These are phyloP conservation scores for Chrysolina oricalcia DNA, from an alignment of 2,888 invertebrate species.

Conservation along the genomic window DNA sequence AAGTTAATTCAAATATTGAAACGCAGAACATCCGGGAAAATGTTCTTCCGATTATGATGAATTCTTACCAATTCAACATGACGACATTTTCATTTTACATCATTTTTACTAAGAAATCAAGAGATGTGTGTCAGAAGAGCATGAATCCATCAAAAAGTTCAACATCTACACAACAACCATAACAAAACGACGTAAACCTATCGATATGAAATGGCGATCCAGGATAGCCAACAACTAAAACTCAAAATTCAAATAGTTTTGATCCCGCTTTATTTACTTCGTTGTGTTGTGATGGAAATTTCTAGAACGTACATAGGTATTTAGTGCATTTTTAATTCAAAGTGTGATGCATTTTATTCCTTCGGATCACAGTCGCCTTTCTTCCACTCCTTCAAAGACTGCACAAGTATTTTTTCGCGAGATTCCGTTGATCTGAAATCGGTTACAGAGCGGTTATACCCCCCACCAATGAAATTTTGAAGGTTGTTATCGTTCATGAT, in stretches of 20 bases:
- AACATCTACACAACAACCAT: constrained; percentile 39
- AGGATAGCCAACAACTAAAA: constrained; percentile 17
- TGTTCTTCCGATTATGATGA: constrained; percentile 23
- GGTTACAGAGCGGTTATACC: too few relatives aligned
- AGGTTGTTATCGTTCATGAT: too few relatives aligned
- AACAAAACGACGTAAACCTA: constrained; percentile 45
- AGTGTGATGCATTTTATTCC: too few relatives aligned
- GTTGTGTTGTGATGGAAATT: too few relatives aligned
- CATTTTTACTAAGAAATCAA: constrained; percentile 27
- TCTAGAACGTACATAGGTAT: too few relatives aligned
- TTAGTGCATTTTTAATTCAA: too few relatives aligned
- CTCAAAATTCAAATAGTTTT: not conserved
- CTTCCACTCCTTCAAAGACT: too few relatives aligned
- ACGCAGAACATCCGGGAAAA: constrained; percentile 29
- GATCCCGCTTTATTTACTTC: too few relatives aligned
- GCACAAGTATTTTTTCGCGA: too few relatives aligned
- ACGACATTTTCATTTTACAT: constrained; percentile 32
- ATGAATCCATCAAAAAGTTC: constrained; percentile 38
- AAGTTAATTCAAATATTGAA: constrained; percentile 51
- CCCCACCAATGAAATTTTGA: too few relatives aligned
- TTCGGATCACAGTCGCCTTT: too few relatives aligned
- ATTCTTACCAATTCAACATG: constrained; percentile 51
- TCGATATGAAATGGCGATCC: constrained; percentile 42
- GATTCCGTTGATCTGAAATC: too few relatives aligned
- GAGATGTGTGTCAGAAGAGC: constrained; percentile 12